Evolutionary conservation across 2,113 vertebrate genomes (phyloP).

Genomic region (Tauraco erythrolophus): DNA sequence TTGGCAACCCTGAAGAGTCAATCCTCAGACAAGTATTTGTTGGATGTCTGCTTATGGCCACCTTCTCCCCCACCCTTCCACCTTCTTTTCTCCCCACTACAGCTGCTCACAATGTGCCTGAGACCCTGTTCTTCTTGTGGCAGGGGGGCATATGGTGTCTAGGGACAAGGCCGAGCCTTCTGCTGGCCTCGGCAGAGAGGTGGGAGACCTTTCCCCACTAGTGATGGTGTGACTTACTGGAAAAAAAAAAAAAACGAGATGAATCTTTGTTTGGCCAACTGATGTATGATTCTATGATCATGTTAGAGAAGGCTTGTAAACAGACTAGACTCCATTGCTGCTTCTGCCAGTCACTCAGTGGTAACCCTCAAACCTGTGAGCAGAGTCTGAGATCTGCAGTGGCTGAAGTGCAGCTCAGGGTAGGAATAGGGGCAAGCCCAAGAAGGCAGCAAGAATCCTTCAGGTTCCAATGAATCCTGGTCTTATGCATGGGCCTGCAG

Average conservation of each 20-base stretch:
- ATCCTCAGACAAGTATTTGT: conserved; percentile 17
- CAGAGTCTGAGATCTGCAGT: neutral
- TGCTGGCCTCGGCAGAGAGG: neutral
- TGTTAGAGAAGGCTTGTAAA: neutral
- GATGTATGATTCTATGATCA: too few species aligned
- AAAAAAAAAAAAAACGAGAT: neutral
- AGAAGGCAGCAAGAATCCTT: neutral
- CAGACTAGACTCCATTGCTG: neutral
- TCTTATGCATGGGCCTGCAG: neutral
- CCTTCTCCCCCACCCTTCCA: neutral
- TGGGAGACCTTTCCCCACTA: neutral
- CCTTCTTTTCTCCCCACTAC: neutral
- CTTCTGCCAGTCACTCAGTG: neutral
- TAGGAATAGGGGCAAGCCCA: neutral
- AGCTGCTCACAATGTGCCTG: conserved; percentile 27
- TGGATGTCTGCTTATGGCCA: neutral
- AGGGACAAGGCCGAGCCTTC: neutral
- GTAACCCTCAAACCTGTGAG: neutral
- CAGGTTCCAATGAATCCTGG: neutral
- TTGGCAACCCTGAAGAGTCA: conserved; percentile 27
- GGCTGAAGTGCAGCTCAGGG: conserved; percentile 10
- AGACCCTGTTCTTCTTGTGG: neutral
- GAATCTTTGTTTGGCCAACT: neutral
- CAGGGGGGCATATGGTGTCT: neutral
- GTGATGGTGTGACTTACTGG: neutral